Percentiles rank a stretch among this genome's conserved stretches.
phyloP scores from a whole-genome alignment of 2,113 vertebrate species.

The Thamnaconus septentrionalis region DNA sequence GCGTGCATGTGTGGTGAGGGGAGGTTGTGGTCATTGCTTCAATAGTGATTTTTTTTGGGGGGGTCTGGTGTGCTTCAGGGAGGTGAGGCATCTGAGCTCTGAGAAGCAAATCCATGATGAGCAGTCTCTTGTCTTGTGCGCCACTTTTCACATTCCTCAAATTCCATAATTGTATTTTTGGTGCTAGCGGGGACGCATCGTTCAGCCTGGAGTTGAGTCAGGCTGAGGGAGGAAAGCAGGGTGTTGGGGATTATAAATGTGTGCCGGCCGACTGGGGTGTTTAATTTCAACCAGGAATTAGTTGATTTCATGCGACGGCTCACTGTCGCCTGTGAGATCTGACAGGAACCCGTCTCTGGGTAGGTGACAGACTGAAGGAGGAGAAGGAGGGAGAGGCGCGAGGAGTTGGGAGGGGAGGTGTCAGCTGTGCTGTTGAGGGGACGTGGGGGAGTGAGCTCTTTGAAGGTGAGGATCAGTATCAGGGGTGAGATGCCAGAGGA shows the following conservation, averaged over 20 bases:
- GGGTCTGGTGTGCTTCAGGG: too few relatives aligned
- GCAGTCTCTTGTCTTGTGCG: neutral
- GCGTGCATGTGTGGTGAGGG: slow-evolving; percentile 1
- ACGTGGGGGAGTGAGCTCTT: neutral
- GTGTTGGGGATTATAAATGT: neutral
- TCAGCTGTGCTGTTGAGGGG: too few relatives aligned
- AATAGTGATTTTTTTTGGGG: slow-evolving; percentile 38
- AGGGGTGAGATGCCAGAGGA: slow-evolving; percentile 1
- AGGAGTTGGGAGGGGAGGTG: neutral
- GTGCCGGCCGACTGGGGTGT: slow-evolving; percentile 2
- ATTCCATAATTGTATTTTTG: neutral
- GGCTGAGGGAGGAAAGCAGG: slow-evolving; percentile 7
- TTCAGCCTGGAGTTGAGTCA: neutral
- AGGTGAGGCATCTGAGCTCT: too few relatives aligned
- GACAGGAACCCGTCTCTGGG: neutral
- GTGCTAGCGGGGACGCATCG: neutral
- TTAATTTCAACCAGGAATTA: slow-evolving; percentile 12
- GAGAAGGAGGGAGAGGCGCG: slow-evolving; percentile 12
- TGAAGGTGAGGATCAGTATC: slow-evolving; percentile 14
- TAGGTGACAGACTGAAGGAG: slow-evolving; percentile 18
- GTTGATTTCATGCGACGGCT: too few relatives aligned
- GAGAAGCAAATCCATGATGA: slow-evolving; percentile 6
- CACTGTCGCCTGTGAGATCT: too few relatives aligned
- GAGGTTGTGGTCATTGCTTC: slow-evolving; percentile 56
- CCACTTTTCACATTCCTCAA: too few relatives aligned